Evolutionary conservation across 2,797 vertebrate species (phyloP), one percentile per base, ranked within the genome.

Genomic region (Cottoperca gobio): DNA sequence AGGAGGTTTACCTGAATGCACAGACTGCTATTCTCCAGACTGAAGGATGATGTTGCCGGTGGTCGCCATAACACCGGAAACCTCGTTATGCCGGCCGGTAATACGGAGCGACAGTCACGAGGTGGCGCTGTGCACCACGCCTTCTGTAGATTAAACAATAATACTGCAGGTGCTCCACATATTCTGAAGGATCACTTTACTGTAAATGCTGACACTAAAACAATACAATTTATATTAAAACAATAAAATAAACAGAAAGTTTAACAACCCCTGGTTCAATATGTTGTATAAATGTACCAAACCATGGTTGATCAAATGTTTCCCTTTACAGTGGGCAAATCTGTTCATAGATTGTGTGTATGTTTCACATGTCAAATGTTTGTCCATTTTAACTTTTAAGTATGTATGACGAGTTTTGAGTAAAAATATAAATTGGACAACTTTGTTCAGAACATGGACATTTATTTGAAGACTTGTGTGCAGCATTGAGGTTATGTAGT

Each of bases 11-110:
- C 89, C 84, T 83, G 60, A 52, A 83, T 1, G 5, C 40, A 31
- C 54, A 65, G 63, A 17, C 70, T 28, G 67, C 80, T 78, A 26
- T 84, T 78, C 84, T 81, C 76, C 73, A 53, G 66, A 82, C 70
- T 73, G 83, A 81, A 65, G 76, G 70, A 76, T 53, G 82, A 60
- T 74, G 81, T 74, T 83, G 87, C 83, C 81, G 89, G 91, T 84
- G 79, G 94, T 92, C 94, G 94, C 94, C 95, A 96, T 96, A 91
- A 94, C 90, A 95, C 95, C 95, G 95, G 95, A 96, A 95, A 95
- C 64, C 84, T 91, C 12, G 46, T 2, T 12, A 46, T 2, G 39
- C 78, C 63, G 85, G 83, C 17, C 0, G 82, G 88, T 55, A 61
- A 5, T 81, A 37, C 6, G 24, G 4, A 17, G 1, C 0, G 3